Conservation (phyloP, 2,113 vertebrate species). For the human region DNA sequence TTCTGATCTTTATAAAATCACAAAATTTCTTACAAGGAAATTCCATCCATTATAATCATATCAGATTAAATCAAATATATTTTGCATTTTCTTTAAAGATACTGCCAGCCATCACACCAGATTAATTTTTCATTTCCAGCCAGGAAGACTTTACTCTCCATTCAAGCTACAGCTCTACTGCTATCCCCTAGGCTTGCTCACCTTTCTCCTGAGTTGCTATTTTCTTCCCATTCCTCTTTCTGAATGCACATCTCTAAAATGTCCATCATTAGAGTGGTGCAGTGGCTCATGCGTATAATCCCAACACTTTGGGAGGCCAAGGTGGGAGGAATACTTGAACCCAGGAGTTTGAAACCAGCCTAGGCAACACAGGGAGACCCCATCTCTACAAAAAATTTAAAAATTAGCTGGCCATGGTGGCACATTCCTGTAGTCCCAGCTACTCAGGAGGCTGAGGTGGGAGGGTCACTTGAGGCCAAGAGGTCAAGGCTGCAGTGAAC, state of each 20-base stretch:
- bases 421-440: no score
- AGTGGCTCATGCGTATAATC: no score
- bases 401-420: no score
- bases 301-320: no score
- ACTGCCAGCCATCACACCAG: not conserved
- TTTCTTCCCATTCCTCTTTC: constrained; percentile 23
- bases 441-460: no score
- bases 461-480: no score
- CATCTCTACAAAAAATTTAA: no score
- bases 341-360: no score
- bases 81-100: constrained; percentile 21
- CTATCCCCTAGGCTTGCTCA: not conserved
- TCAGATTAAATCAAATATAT: not conserved
- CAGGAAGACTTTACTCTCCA: not conserved
- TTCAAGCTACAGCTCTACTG: not conserved
- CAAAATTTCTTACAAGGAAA: constrained; percentile 5
- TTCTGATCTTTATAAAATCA: constrained; percentile 41
- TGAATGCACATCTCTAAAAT: not conserved
- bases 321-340: no score
- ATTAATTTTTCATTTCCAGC: constrained; percentile 29
- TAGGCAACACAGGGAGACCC: no score
- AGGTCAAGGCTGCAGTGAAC: no score
- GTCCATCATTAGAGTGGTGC: not conserved
- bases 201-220: not conserved
- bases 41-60: not conserved